Percentiles rank a stretch among this genome's conserved stretches.
phyloP scores from a whole-genome alignment of 2,113 vertebrate species.

The Struthio camelus region DNA sequence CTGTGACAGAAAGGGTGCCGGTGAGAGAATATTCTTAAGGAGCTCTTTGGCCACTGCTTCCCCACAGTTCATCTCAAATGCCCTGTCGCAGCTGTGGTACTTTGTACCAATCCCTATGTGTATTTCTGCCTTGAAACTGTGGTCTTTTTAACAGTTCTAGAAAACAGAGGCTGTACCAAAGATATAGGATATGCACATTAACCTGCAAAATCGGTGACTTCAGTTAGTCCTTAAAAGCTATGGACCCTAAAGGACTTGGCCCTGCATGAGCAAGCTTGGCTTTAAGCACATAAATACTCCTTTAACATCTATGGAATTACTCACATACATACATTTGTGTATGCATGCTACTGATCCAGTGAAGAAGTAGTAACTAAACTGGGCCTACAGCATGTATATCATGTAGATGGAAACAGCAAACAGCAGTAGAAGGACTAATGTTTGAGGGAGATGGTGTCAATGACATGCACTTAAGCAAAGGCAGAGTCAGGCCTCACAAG shows the following conservation, averaged over 20 bases:
- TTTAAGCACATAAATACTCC: not conserved
- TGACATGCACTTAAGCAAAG: slow-evolving; percentile 10
- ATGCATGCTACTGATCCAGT: not conserved
- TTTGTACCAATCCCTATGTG: fast-evolving
- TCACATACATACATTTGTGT: fast-evolving
- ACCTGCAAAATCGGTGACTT: not conserved
- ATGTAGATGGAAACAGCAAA: not conserved
- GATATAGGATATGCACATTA: not conserved
- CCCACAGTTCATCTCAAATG: fast-evolving
- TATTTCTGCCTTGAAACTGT: not conserved
- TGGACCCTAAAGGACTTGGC: not conserved
- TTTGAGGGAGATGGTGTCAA: not conserved
- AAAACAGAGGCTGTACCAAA: not conserved
- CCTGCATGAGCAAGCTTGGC: not conserved
- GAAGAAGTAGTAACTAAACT: not conserved
- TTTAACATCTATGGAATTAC: not conserved
- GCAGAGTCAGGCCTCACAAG: slow-evolving; percentile 1
- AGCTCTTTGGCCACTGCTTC: not conserved
- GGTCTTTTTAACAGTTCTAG: not conserved
- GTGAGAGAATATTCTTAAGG: not conserved
- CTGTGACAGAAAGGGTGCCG: not conserved
- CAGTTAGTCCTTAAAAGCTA: not conserved
- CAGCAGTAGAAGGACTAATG: not conserved
- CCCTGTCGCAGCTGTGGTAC: not conserved
- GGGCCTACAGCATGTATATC: not conserved